Conservation (phyloP, 2,888 invertebrate genomes). For the Amiota minor region DNA sequence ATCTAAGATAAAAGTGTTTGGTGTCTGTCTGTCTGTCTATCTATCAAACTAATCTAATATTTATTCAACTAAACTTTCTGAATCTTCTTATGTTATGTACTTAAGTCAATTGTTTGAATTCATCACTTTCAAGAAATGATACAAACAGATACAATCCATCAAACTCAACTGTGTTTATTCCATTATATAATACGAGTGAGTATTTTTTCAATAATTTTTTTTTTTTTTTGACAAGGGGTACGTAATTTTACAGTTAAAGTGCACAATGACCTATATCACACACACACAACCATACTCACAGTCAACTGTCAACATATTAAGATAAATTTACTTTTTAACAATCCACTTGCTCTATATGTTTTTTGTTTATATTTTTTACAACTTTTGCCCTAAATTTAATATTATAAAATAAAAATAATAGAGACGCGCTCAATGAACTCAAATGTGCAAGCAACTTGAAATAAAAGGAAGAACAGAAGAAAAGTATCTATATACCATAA, state of each 20-base stretch:
- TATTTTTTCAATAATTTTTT: too few relatives aligned
- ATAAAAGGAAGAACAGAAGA: background rate
- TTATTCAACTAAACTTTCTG: too few relatives aligned
- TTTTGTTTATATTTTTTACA: slow-evolving; percentile 6
- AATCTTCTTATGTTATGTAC: too few relatives aligned
- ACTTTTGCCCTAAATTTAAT: background rate
- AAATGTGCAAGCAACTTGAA: slow-evolving; percentile 24
- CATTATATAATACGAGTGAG: too few relatives aligned
- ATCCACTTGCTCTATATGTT: background rate
- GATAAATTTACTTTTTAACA: slow-evolving; percentile 27
- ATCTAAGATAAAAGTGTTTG: too few relatives aligned
- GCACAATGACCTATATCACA: slow-evolving; percentile 22
- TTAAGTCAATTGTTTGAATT: too few relatives aligned
- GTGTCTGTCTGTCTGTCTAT: too few relatives aligned
- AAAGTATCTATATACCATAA: background rate
- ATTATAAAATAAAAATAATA: slow-evolving; percentile 10
- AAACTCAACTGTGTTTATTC: too few relatives aligned
- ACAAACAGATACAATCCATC: too few relatives aligned
- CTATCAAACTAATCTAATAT: too few relatives aligned
- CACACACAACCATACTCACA: background rate
- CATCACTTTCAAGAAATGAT: too few relatives aligned
- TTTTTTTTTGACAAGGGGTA: too few relatives aligned
- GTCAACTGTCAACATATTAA: slow-evolving; percentile 29
- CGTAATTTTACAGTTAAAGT: background rate
- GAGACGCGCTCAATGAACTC: slow-evolving; percentile 12